phyloP scores from a whole-genome alignment of 2,888 invertebrate genomes.

The Eueremaeus valkanovi region DNA sequence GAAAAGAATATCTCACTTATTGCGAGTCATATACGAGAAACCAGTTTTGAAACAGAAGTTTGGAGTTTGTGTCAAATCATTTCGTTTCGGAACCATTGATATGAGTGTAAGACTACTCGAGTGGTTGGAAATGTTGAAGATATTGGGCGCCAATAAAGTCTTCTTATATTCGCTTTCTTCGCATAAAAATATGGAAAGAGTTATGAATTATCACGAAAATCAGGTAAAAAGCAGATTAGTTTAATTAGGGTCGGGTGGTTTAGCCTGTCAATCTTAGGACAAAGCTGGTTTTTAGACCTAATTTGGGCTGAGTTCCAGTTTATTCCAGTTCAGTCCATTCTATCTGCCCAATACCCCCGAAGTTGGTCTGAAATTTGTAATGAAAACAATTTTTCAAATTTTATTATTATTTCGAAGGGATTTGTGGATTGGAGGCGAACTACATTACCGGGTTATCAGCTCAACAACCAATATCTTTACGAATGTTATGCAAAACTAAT shows the following conservation, averaged over 20 bases:
- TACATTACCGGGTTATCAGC: slow-evolving; percentile 20
- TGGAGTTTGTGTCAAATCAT: slow-evolving; percentile 31
- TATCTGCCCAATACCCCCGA: too few species aligned
- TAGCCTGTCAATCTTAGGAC: too few species aligned
- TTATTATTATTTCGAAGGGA: too few species aligned
- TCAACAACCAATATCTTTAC: slow-evolving; percentile 24
- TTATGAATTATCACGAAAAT: slow-evolving; percentile 26
- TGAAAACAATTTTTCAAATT: too few species aligned
- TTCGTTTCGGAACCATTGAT: slow-evolving; percentile 24
- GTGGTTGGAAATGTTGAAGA: slow-evolving; percentile 32
- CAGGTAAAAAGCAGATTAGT: slow-evolving; percentile 24
- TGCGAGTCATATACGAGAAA: slow-evolving; percentile 36
- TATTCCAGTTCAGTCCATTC: too few species aligned
- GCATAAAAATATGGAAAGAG: slow-evolving; percentile 13
- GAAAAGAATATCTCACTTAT: neutral
- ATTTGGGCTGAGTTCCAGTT: too few species aligned
- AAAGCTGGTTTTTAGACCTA: too few species aligned
- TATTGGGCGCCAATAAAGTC: slow-evolving; percentile 32
- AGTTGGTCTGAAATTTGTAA: too few species aligned
- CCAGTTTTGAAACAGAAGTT: neutral
- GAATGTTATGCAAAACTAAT: slow-evolving; percentile 5
- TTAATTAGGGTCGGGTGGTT: too few species aligned
- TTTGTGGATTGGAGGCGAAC: slow-evolving; percentile 24
- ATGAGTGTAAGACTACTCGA: slow-evolving; percentile 36
- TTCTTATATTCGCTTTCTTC: slow-evolving; percentile 24